Conservation (phyloP, 2,797 vertebrate species). For the Alauda arvensis region DNA sequence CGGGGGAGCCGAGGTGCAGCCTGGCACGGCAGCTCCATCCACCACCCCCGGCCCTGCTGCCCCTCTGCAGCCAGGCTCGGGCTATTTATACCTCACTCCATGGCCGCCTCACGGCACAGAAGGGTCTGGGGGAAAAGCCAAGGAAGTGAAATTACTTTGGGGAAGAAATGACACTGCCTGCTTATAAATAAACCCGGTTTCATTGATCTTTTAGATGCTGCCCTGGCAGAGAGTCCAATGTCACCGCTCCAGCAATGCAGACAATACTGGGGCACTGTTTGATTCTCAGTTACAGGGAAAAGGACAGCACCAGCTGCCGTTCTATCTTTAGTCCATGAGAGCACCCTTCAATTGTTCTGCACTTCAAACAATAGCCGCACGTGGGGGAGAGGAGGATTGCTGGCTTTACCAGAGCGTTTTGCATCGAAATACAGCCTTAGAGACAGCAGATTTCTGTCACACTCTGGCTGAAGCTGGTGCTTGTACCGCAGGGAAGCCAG, state of each 20-base stretch:
- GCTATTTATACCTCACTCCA: not conserved
- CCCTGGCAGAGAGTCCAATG: conserved; percentile 69
- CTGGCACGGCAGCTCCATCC: accelerated
- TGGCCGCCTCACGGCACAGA: not conserved
- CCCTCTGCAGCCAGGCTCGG: not conserved
- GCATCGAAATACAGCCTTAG: not conserved
- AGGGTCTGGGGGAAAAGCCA: conserved; percentile 38
- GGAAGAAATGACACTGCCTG: conserved; percentile 48
- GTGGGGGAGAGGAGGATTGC: not conserved
- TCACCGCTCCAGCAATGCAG: conserved; percentile 78
- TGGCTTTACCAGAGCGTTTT: conserved; percentile 28
- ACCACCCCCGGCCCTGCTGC: not conserved
- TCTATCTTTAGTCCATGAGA: conserved; percentile 87
- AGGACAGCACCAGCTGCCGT: conserved; percentile 87
- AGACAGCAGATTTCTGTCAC: conserved; percentile 33
- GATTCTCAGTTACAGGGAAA: conserved; percentile 74
- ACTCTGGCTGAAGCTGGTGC: not conserved
- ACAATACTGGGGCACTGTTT: conserved; percentile 82
- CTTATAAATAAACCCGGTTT: conserved; percentile 62
- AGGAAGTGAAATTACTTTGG: conserved; percentile 57
- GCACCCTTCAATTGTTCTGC: conserved; percentile 84
- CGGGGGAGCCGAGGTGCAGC: not conserved
- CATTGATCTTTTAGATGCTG: conserved; percentile 61
- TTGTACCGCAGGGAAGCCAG: not conserved
- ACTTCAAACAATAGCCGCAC: conserved; percentile 80